Evolutionary conservation across 2,888 invertebrate species (phyloP).

Genomic region (Drosophila kanekoi): DNA sequence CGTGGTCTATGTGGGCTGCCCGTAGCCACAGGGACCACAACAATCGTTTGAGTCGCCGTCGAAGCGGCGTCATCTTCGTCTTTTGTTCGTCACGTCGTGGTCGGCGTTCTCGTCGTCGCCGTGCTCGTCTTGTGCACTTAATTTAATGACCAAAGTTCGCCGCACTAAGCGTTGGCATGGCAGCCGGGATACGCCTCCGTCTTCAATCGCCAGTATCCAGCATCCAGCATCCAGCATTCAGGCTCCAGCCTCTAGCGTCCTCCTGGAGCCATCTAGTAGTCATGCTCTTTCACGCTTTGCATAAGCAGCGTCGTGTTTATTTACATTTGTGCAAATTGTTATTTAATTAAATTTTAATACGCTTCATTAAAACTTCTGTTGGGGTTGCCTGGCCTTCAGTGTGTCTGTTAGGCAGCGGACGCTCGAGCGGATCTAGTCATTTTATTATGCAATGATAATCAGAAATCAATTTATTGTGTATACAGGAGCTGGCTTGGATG

Average conservation of each 20-base stretch:
- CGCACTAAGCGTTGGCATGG: slow-evolving; percentile 63
- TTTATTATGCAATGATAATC: slow-evolving; percentile 77
- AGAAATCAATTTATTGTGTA: slow-evolving; percentile 78
- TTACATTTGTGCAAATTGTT: slow-evolving; percentile 80
- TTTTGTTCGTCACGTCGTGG: slow-evolving; percentile 19
- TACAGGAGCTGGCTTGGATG: slow-evolving; percentile 34
- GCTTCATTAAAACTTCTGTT: slow-evolving; percentile 75
- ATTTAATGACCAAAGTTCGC: slow-evolving; percentile 78
- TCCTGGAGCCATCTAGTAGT: background rate
- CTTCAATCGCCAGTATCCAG: background rate
- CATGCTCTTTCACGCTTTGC: slow-evolving; percentile 44
- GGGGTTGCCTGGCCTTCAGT: background rate
- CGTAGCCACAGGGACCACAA: background rate
- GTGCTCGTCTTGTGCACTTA: slow-evolving; percentile 60
- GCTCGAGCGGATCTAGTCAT: slow-evolving; percentile 53
- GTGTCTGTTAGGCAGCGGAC: slow-evolving; percentile 3
- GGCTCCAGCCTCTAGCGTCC: background rate
- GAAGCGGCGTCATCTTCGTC: slow-evolving; percentile 16
- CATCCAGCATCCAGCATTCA: background rate
- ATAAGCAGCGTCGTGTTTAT: slow-evolving; percentile 74
- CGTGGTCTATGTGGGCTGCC: background rate
- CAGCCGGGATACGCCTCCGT: slow-evolving; percentile 19
- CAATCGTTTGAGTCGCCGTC: background rate
- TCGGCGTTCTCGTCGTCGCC: slow-evolving; percentile 8
- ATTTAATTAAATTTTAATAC: slow-evolving; percentile 80